Conservation (phyloP, 1,140 invertebrate species). For the Tetraneura akinire region DNA sequence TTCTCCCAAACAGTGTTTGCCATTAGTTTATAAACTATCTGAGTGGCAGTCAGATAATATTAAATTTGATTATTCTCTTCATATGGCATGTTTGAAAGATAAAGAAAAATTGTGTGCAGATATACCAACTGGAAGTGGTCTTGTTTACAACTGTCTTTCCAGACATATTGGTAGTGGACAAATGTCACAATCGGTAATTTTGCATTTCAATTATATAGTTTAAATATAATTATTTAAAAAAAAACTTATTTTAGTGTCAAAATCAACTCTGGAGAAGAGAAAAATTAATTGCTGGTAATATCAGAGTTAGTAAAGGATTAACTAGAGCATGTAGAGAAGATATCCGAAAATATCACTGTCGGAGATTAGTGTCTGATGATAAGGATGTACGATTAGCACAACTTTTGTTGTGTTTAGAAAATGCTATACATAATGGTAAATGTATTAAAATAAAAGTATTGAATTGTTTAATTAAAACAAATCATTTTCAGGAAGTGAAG, state of each 20-base stretch:
- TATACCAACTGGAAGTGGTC: constrained; percentile 71
- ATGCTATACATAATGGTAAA: constrained; percentile 73
- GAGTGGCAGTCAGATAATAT: constrained; percentile 91
- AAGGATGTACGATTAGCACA: constrained; percentile 84
- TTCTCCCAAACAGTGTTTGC: constrained; percentile 69
- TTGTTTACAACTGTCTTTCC: constrained; percentile 60
- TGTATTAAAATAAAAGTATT: constrained; percentile 4
- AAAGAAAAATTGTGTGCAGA: constrained; percentile 72
- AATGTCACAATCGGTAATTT: constrained; percentile 34
- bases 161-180: constrained; percentile 49
- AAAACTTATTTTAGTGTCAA: constrained; percentile 66
- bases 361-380: constrained; percentile 74
- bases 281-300: constrained; percentile 86
- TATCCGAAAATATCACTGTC: constrained; percentile 78
- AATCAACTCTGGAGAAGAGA: constrained; percentile 83
- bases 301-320: constrained; percentile 84
- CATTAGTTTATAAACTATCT: constrained; percentile 78
- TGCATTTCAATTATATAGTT: neutral
- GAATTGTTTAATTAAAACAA: neutral
- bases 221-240: constrained; percentile 21
- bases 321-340: constrained; percentile 87
- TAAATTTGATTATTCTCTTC: constrained; percentile 81
- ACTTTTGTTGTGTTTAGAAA: constrained; percentile 91
- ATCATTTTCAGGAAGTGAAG: constrained; percentile 60
- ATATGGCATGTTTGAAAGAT: constrained; percentile 85